A percentile compares a stretch with the other conserved stretches of the same genome.
phyloP scores from a whole-genome alignment of 2,888 invertebrate species.

The Limnephilus marmoratus region DNA sequence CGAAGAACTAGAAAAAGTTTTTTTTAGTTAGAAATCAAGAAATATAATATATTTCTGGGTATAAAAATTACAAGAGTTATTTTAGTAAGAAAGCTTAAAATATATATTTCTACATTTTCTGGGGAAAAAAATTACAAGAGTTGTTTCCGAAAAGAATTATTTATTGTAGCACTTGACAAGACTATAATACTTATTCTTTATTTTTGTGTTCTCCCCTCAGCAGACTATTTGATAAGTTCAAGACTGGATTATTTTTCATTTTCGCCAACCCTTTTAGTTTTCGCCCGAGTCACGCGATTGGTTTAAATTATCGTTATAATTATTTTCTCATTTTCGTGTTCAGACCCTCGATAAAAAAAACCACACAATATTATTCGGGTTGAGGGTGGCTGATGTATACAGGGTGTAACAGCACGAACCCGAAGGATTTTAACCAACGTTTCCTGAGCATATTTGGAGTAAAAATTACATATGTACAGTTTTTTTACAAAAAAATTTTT shows the following conservation, averaged over 20 bases:
- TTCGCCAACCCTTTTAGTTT: conserved; percentile 10
- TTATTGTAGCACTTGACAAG: not conserved
- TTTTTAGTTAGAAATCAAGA: not conserved
- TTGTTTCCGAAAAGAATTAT: not conserved
- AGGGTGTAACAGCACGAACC: too few species aligned
- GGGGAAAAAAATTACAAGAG: too few species aligned
- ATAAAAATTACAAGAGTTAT: not conserved
- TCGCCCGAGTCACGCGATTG: conserved; percentile 21
- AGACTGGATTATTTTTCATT: not conserved
- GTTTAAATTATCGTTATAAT: conserved; percentile 43
- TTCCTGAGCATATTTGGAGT: too few species aligned
- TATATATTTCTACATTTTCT: too few species aligned
- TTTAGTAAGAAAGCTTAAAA: not conserved
- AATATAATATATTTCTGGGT: too few species aligned
- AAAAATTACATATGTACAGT: too few species aligned
- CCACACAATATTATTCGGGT: not conserved
- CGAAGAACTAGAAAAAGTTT: not conserved
- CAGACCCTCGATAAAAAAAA: conserved; percentile 17
- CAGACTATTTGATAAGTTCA: not conserved
- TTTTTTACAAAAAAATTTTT: too few species aligned
- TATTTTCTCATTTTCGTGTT: conserved; percentile 35
- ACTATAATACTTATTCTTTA: not conserved
- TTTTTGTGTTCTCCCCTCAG: not conserved
- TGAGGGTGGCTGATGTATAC: not conserved
- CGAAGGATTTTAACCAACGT: too few species aligned